Base-by-base conservation (phyloP, 2,113 vertebrate genomes). In the Misgurnus mizolepis region DNA sequence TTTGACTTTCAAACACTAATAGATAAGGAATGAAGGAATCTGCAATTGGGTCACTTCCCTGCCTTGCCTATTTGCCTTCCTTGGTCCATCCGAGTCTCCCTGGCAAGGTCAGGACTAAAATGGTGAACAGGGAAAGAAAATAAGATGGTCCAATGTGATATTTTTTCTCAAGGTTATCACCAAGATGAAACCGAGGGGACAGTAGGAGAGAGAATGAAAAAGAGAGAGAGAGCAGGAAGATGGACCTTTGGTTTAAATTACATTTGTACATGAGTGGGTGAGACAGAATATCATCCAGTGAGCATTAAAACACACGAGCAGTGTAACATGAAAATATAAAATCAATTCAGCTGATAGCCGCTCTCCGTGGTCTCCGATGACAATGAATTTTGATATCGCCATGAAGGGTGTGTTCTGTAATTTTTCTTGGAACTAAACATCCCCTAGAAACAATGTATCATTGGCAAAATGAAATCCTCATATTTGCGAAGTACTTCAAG, bases 111-210 rank as follows among this genome's bases (percentile, higher is more conserved):
- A 83, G 47, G 72, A 79, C 41, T 61, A 64, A 34, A 7, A 68
- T 62, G 18, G 70, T 60, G 65, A 74, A 55, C 27, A 67, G 66
- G 11, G 76, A 67, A 50, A 22, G 67, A 76, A 83, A 81, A 80
- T 67, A 67, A 83, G 78, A 79, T 79, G 83, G 64, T 68, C 68
- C 53, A 58, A 34, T 50, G 60, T 50, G 45, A 80, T 73, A 74
- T 80, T 81, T 34, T 83, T 76, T 75, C 70, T 72, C 81, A 81
- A 85, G 84, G 84, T 86, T 83, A 81, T 81, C 34, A 45, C 81
- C 61, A 64, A 70, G 76, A 82, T 75, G 67, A 83, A 79, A 76
- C 56, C 14, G 70, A 60, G 72, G 67, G 71, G 47, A 83, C 15
- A 22, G 67, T 60, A 49, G 47, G 72, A 40, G 70, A 70, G 67